Base-by-base conservation (phyloP, 2,888 invertebrate species). In the Adineta ricciae region DNA sequence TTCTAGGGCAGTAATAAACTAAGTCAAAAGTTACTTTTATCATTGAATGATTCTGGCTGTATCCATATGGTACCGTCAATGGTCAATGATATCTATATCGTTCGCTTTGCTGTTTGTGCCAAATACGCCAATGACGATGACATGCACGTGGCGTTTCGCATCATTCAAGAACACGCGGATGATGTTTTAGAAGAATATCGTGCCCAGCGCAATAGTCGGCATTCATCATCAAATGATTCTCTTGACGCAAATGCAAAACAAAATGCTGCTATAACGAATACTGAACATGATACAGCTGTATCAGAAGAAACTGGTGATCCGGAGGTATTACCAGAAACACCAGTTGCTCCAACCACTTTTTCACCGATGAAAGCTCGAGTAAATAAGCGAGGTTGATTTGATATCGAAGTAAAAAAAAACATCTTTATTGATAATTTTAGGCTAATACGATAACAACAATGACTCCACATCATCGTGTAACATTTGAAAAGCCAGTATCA, bases 51-150 rank as follows among this genome's bases (percentile, higher is more conserved):
- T 86, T 96, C 96, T 9, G 97, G 96, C 24, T 95, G 94, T 90
- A 92, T 98, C 86, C 97, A 98, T 90, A 97, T 98, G 97, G 97
- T 97, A 21, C 96, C 96, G 0, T 95, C 96, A 0, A 93, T 93
- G 73, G 94, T 96, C 38, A 94, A 95, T 89, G 96, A 96, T 83
- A 93, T 94, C 88, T 97, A 94, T 89, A 95, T 96, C 83, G 96
- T 97, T 88, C 92, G 97, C 86, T 98, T 98, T 91, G 97, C 96
- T 89, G 94, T 96, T 0, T 95, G 95, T 78, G 94, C 96, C 5
- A 95, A 96, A 90, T 94, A 95, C 90, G 95, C 97, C 14, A 93
- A 93, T 0, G 94, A 95, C 83, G 93, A 93, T 82, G 94, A 95
- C 88, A 93, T 95, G 82, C 87, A 88, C 24, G 89, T 90, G 85